Conservation (phyloP, 2,113 vertebrate genomes). For the Athene noctua region DNA sequence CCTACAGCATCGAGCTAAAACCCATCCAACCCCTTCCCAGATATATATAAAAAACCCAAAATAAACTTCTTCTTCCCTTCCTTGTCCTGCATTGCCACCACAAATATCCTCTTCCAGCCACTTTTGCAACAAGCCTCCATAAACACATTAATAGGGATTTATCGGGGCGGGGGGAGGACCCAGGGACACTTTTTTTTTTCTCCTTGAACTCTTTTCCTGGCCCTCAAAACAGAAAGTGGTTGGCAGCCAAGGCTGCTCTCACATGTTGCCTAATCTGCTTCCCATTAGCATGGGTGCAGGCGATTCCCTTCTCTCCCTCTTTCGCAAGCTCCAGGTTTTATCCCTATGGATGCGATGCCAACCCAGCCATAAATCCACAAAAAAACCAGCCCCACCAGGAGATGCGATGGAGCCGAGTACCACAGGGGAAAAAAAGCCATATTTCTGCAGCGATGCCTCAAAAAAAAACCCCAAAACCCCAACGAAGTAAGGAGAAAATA, state of each 20-base stretch:
- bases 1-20: background rate
- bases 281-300: background rate
- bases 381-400: background rate
- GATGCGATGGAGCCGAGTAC: background rate
- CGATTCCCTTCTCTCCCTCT: background rate
- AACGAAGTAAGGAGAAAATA: background rate
- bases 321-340: background rate
- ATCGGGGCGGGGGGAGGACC: background rate
- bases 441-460: background rate
- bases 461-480: background rate
- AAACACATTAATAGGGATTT: background rate
- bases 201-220: background rate
- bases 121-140: background rate
- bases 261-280: background rate
- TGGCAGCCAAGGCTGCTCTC: background rate
- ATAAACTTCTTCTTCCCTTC: background rate
- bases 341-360: background rate
- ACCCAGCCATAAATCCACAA: background rate
- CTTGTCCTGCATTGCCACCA: fast-evolving
- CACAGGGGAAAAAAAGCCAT: no score
- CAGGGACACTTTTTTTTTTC: background rate
- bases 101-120: background rate
- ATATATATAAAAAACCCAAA: background rate
- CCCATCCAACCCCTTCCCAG: background rate
- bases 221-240: background rate